A percentile compares a stretch with the other conserved stretches of the same genome.
These are phyloP conservation scores for Cercopithecus hamlyni DNA, from an alignment of 2,797 vertebrate genomes.

Conservation along the genomic window DNA sequence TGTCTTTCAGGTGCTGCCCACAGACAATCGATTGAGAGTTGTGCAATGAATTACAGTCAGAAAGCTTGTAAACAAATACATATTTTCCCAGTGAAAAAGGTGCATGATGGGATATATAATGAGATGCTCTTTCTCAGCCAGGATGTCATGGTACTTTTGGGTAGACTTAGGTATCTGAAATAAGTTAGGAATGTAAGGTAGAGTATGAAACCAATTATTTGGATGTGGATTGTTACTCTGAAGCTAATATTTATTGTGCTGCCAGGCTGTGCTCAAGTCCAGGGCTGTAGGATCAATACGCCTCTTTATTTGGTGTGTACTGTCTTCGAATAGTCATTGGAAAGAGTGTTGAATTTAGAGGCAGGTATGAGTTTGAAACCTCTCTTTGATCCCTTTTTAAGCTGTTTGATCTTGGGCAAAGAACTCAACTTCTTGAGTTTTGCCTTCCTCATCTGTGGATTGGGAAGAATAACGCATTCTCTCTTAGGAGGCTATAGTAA, in stretches of 20 bases:
- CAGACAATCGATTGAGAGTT: background rate
- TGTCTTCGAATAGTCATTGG: background rate
- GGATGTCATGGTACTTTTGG: background rate
- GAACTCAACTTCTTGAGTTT: conserved; percentile 13
- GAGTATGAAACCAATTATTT: background rate
- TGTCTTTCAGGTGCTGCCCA: background rate
- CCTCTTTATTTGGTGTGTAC: background rate
- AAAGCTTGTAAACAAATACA: background rate
- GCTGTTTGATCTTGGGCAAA: background rate
- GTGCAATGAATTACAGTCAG: background rate
- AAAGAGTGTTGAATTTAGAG: background rate
- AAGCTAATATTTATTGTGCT: background rate
- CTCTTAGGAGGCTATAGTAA: background rate
- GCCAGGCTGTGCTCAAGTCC: background rate
- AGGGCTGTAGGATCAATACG: background rate
- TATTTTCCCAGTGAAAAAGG: background rate
- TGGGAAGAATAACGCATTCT: background rate
- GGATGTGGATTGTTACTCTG: background rate
- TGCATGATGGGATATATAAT: too few relatives aligned
- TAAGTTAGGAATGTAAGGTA: background rate
- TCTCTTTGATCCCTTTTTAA: background rate
- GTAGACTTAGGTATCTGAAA: background rate
- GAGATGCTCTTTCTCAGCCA: background rate
- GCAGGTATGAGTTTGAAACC: background rate
- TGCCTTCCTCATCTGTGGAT: background rate